Conservation (phyloP, 2,113 vertebrate species). For the Hyperopisus bebe region DNA sequence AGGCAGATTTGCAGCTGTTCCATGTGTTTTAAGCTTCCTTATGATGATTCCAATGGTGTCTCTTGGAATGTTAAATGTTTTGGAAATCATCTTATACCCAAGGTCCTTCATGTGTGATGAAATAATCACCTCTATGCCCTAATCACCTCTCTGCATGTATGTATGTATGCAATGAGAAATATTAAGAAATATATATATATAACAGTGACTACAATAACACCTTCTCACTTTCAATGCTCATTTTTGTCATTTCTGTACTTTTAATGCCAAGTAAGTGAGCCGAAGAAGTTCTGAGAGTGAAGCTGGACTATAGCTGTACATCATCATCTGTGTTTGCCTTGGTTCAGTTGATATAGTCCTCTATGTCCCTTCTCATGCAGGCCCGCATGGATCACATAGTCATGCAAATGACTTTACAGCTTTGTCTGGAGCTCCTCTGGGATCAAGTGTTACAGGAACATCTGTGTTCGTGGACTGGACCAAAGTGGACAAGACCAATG, state of each 20-base stretch:
- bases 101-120: too few relatives aligned
- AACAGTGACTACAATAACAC: not conserved
- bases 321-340: not conserved
- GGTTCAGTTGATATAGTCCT: not conserved
- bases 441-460: not conserved
- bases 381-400: not conserved
- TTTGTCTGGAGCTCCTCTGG: not conserved
- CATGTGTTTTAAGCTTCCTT: too few relatives aligned
- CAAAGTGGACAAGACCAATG: not conserved
- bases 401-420: not conserved
- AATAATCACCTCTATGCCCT: too few relatives aligned
- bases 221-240: not conserved
- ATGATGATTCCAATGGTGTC: too few relatives aligned
- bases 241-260: not conserved
- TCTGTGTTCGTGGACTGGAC: not conserved
- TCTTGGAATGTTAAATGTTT: too few relatives aligned
- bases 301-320: not conserved
- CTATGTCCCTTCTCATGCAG: not conserved
- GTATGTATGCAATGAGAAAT: too few relatives aligned
- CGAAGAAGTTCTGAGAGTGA: not conserved
- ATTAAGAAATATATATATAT: not conserved
- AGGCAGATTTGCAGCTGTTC: too few relatives aligned
- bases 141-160: too few relatives aligned
- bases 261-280: not conserved
- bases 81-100: too few relatives aligned